A percentile compares a stretch with the other conserved stretches of the same genome.
phyloP scores from a whole-genome alignment of 2,888 invertebrate species.

The Carabus problematicus region DNA sequence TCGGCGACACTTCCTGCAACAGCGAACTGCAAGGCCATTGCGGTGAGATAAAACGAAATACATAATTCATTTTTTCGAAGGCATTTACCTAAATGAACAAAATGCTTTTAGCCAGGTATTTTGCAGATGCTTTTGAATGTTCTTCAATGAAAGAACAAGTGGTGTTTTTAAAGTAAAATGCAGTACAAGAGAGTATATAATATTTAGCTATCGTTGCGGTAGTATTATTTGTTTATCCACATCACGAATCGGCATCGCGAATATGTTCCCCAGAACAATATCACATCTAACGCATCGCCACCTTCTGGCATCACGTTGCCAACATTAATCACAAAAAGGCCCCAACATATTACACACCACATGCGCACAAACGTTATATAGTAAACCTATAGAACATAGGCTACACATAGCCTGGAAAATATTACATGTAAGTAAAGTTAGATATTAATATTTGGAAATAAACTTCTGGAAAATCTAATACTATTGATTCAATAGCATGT shows the following conservation, averaged over 20 bases:
- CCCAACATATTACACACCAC: conserved; percentile 35
- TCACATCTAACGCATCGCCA: conserved; percentile 38
- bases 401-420: background rate
- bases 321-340: conserved; percentile 41
- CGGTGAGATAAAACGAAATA: conserved; percentile 11
- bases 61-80: conserved; percentile 17
- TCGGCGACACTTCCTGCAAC: conserved; percentile 27
- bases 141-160: no score
- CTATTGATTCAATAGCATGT: no score
- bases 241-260: conserved; percentile 26
- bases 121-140: background rate
- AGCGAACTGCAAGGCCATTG: conserved; percentile 5
- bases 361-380: conserved; percentile 31
- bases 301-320: conserved; percentile 42
- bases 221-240: conserved; percentile 19
- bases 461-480: no score
- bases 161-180: no score
- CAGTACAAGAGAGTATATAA: no score
- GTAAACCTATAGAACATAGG: no score
- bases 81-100: no score
- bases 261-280: conserved; percentile 39
- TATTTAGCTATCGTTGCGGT: no score
- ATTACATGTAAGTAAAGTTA: no score
- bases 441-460: no score
- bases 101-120: background rate